A percentile compares a stretch with the other conserved stretches of the same genome.
Evolutionary conservation across 2,888 invertebrate species (phyloP).

Genomic region (Serrognathus titanus): DNA sequence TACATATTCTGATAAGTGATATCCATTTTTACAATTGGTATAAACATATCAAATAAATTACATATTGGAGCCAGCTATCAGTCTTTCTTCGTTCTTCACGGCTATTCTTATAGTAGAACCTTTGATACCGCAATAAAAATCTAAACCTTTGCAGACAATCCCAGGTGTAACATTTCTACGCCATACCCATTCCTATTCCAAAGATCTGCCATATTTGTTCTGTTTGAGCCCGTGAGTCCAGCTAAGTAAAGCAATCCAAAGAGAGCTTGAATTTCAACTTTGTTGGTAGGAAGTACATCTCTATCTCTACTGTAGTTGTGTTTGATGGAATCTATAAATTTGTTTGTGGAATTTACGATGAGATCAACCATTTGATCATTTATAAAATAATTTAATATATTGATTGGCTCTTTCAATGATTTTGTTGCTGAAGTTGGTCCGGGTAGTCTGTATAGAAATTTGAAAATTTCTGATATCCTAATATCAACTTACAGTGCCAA

Average conservation of each 20-base stretch:
- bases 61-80: slow-evolving; percentile 1
- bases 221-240: neutral
- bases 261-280: neutral
- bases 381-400: neutral
- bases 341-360: too few species aligned
- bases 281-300: too few species aligned
- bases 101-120: neutral
- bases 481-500: too few species aligned
- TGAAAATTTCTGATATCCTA: too few species aligned
- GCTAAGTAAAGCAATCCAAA: slow-evolving; percentile 4
- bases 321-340: too few species aligned
- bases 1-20: slow-evolving; percentile 24
- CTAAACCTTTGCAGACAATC: slow-evolving; percentile 3
- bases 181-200: too few species aligned
- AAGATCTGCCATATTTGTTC: slow-evolving; percentile 1
- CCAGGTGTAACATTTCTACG: slow-evolving; percentile 3
- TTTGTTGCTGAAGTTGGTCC: too few species aligned
- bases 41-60: slow-evolving; percentile 26
- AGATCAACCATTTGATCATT: too few species aligned
- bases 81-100: slow-evolving; percentile 1
- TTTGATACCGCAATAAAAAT: neutral
- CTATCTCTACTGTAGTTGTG: too few species aligned
- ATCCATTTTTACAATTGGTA: slow-evolving; percentile 24
- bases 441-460: too few species aligned
- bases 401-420: too few species aligned